phyloP scores from a whole-genome alignment of 2,113 vertebrate species.

The Neolamprologus caudopunctatus region DNA sequence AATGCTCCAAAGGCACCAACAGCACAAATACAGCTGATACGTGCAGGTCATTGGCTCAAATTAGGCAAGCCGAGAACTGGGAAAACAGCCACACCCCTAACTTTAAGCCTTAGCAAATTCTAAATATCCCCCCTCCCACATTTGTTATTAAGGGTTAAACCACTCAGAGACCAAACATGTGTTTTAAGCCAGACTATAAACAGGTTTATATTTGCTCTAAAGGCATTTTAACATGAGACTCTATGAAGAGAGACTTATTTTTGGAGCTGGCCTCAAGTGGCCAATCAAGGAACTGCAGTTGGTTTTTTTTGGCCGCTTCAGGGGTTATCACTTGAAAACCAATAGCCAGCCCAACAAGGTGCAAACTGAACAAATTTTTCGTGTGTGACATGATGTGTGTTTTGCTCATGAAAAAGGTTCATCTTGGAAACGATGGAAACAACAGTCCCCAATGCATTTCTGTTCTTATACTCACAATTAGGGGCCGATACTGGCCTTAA shows the following conservation, averaged over 20 bases:
- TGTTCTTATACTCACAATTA: background rate
- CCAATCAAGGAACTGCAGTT: background rate
- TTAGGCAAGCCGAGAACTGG: background rate
- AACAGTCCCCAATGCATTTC: background rate
- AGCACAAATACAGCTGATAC: background rate
- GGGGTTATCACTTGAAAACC: background rate
- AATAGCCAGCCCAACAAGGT: background rate
- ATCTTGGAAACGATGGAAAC: background rate
- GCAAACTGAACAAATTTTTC: background rate
- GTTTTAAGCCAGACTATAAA: background rate
- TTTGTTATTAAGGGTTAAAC: background rate
- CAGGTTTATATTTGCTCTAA: background rate
- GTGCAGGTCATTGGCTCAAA: background rate
- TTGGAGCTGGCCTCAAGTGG: background rate
- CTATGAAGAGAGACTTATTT: background rate
- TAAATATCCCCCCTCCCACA: background rate
- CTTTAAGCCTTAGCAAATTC: background rate
- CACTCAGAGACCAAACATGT: background rate
- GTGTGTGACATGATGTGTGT: background rate
- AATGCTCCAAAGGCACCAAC: background rate
- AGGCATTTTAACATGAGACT: background rate
- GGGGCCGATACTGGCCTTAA: too few relatives aligned
- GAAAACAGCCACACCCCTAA: background rate
- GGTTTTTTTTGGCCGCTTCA: rapidly evolving
- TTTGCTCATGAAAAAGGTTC: background rate